Conservation (phyloP, 2,113 vertebrate species). For the Aphyosemion australe region DNA sequence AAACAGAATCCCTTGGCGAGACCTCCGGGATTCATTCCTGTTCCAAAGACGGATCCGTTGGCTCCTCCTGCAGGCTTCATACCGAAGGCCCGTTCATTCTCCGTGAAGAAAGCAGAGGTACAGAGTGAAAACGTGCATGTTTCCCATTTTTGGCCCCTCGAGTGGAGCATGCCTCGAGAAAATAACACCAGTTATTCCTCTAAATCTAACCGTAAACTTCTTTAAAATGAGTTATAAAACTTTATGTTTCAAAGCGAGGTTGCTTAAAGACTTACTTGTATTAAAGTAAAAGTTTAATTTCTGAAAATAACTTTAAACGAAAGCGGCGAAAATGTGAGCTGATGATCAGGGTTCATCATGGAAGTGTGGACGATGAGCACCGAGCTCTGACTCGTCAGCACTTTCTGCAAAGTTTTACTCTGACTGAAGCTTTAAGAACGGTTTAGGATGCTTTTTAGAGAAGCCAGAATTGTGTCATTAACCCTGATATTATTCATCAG, state of each 20-base stretch:
- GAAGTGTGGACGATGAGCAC: conserved; percentile 29
- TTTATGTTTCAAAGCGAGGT: too few relatives aligned
- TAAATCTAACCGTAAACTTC: neutral
- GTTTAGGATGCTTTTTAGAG: conserved; percentile 3
- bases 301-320: conserved; percentile 16
- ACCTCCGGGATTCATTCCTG: conserved; percentile 74
- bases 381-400: conserved; percentile 58
- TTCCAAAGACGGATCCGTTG: conserved; percentile 62
- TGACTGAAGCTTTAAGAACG: neutral
- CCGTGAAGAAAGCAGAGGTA: conserved; percentile 76
- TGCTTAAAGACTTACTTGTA: too few relatives aligned
- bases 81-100: conserved; percentile 56
- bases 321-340: conserved; percentile 12
- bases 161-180: conserved; percentile 43
- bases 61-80: conserved; percentile 75
- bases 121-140: conserved; percentile 43
- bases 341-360: conserved; percentile 46
- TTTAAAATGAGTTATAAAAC: neutral
- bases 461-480: too few relatives aligned
- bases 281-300: neutral
- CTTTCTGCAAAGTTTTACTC: conserved; percentile 29
- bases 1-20: conserved; percentile 62
- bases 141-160: conserved; percentile 10
- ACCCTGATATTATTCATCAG: neutral
- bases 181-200: conserved; percentile 23